Percentiles rank a stretch among this genome's conserved stretches.
phyloP scores from a whole-genome alignment of 2,113 vertebrate species.

The Porphyrio hochstetteri region DNA sequence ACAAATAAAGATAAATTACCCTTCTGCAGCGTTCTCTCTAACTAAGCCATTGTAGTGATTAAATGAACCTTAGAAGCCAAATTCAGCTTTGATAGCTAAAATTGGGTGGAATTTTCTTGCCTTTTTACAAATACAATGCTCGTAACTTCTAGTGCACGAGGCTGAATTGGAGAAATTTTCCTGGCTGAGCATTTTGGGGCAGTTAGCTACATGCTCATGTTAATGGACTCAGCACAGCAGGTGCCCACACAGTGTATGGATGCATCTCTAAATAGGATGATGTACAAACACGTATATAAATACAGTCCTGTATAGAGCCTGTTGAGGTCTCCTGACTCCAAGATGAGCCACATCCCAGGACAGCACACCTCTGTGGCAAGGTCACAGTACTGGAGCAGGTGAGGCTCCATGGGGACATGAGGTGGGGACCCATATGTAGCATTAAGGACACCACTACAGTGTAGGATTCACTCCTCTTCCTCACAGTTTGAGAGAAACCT shows the following conservation, averaged over 20 bases:
- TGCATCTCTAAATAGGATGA: not conserved
- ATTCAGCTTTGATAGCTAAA: constrained; percentile 63
- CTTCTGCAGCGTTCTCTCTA: constrained; percentile 47
- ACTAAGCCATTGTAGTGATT: constrained; percentile 57
- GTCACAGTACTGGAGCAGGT: not conserved
- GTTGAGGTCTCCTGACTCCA: not conserved
- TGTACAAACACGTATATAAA: rapidly evolving
- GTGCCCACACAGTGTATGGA: rapidly evolving
- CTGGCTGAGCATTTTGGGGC: not conserved
- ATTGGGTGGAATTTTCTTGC: not conserved
- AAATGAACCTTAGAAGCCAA: constrained; percentile 51
- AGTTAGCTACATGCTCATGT: rapidly evolving
- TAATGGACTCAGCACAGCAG: rapidly evolving
- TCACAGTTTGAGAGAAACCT: not conserved
- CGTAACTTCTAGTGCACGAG: not conserved
- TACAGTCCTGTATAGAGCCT: rapidly evolving
- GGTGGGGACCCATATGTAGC: rapidly evolving
- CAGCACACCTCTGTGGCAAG: rapidly evolving
- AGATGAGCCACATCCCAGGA: not conserved
- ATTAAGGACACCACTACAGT: rapidly evolving
- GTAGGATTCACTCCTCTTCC: not conserved
- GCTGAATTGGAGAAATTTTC: not conserved
- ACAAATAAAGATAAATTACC: constrained; percentile 78
- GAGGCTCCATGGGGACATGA: rapidly evolving
- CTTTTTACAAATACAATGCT: not conserved